A percentile compares a stretch with the other conserved stretches of the same genome.
Evolutionary conservation across 1,140 invertebrate species (phyloP).

Genomic region (Magallana gigas): DNA sequence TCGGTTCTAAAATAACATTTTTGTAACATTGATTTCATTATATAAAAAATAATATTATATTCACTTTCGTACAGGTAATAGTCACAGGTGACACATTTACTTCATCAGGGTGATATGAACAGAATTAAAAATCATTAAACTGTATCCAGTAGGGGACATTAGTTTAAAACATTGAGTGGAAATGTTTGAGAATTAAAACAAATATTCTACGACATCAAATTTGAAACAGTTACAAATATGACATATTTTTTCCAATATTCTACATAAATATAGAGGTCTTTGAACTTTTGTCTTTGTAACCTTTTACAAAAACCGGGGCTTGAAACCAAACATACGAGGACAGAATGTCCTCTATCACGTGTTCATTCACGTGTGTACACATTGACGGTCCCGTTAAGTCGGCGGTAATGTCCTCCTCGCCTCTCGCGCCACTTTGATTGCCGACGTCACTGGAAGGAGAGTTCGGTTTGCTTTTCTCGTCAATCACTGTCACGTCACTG

Average conservation of each 20-base stretch:
- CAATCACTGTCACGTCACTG: background rate
- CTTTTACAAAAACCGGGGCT: constrained; percentile 4
- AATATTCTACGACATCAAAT: too few relatives aligned
- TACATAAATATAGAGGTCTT: constrained; percentile 14
- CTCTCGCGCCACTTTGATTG: background rate
- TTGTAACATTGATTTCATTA: too few relatives aligned
- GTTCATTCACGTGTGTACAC: background rate
- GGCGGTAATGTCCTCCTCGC: background rate
- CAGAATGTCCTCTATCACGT: background rate
- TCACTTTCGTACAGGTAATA: too few relatives aligned
- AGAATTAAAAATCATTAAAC: too few relatives aligned
- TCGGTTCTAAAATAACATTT: too few relatives aligned
- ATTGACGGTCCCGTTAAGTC: background rate
- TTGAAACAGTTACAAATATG: too few relatives aligned
- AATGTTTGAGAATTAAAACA: too few relatives aligned
- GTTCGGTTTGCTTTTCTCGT: constrained; percentile 3
- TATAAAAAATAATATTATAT: too few relatives aligned
- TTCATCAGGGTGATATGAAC: too few relatives aligned
- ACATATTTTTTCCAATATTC: background rate
- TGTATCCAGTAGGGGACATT: too few relatives aligned
- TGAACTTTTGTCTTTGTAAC: constrained; percentile 13
- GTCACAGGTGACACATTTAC: too few relatives aligned
- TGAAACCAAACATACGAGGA: constrained; percentile 4
- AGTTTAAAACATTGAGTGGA: too few relatives aligned
- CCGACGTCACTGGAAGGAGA: background rate